A percentile compares a stretch with the other conserved stretches of the same genome.
phyloP scores from a whole-genome alignment of 2,888 invertebrate genomes.

The Amblyjoppa fuscipennis region DNA sequence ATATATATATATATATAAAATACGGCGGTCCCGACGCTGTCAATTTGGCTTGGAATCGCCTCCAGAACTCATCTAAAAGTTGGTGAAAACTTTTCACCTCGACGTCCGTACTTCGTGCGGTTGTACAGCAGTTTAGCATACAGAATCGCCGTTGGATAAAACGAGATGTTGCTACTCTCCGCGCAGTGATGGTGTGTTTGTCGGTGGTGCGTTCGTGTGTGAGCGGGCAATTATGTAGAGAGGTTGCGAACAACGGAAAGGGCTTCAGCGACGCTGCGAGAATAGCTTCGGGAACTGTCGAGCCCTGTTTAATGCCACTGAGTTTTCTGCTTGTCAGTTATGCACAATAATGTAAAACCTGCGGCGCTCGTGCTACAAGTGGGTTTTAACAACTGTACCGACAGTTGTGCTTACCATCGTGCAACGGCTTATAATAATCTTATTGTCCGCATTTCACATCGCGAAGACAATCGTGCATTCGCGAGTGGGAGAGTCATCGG shows the following conservation, averaged over 20 bases:
- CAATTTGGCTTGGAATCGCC: neutral
- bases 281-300: slow-evolving; percentile 22
- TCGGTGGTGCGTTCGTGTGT: neutral
- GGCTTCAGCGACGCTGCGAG: slow-evolving; percentile 12
- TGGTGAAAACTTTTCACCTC: neutral
- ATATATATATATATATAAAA: too few species aligned
- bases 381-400: neutral
- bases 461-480: neutral
- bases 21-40: too few species aligned
- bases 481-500: neutral
- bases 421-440: neutral
- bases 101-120: neutral
- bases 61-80: neutral
- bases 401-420: neutral
- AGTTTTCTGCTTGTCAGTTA: neutral
- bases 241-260: slow-evolving; percentile 38
- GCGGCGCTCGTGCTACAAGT: neutral
- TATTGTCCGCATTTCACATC: neutral
- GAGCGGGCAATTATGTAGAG: slow-evolving; percentile 23
- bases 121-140: slow-evolving; percentile 11
- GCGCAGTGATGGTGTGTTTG: neutral
- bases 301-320: neutral
- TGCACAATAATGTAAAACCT: slow-evolving; percentile 1
- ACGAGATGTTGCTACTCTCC: neutral
- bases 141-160: neutral